These are phyloP conservation scores for Drosophila mauritiana DNA, from an alignment of 1,140 invertebrate species.

Conservation along the genomic window DNA sequence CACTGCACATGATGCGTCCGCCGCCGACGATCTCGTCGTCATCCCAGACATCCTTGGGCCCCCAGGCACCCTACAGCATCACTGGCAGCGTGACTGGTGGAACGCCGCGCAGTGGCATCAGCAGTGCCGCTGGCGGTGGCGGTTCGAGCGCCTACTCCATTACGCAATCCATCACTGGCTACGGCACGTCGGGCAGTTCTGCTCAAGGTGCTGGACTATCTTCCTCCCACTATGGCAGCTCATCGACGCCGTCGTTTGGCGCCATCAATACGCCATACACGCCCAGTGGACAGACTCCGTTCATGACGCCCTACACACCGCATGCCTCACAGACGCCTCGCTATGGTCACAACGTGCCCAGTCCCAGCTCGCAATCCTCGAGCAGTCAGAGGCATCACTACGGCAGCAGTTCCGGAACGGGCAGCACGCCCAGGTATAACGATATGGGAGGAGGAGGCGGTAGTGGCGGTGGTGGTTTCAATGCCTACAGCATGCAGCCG, in stretches of 20 bases:
- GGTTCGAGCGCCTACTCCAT: conserved; percentile 86
- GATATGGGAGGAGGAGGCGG: conserved; percentile 41
- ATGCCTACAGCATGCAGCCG: conserved; percentile 46
- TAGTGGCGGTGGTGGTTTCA: conserved; percentile 12
- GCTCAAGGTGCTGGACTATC: conserved; percentile 21
- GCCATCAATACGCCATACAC: conserved; percentile 90
- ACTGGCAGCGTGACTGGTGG: conserved; percentile 47
- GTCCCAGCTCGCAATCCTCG: conserved; percentile 84
- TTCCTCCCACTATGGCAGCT: conserved; percentile 87
- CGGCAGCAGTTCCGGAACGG: conserved; percentile 75
- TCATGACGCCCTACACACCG: conserved; percentile 94
- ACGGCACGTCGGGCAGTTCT: conserved; percentile 84
- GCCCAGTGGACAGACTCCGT: conserved; percentile 95
- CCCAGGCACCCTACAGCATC: conserved; percentile 52
- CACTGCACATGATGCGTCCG: conserved; percentile 45
- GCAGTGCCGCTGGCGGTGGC: conserved; percentile 84
- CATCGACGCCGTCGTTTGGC: conserved; percentile 60
- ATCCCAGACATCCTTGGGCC: conserved; percentile 82
- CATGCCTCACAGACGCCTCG: conserved; percentile 88
- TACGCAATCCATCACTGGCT: conserved; percentile 88
- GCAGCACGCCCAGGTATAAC: conserved; percentile 71
- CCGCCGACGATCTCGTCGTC: conserved; percentile 24
- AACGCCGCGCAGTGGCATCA: conserved; percentile 66
- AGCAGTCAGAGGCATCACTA: conserved; percentile 63
- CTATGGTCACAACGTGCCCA: conserved; percentile 87